phyloP scores from a whole-genome alignment of 2,888 invertebrate genomes.

The Rotaria sp. region DNA sequence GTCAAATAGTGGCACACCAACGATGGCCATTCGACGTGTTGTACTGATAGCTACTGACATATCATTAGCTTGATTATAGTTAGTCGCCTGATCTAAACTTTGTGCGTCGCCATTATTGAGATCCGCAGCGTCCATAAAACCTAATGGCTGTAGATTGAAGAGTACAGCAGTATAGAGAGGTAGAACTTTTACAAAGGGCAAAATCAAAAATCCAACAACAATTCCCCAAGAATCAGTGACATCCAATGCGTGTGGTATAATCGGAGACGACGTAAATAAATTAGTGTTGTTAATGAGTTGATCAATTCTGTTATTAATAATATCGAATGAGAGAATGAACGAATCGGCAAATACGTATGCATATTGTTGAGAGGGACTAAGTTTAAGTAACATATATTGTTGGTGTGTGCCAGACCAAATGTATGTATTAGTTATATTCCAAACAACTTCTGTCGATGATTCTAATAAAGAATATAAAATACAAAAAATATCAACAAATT shows the following conservation, averaged over 20 bases:
- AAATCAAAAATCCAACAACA: too few species aligned
- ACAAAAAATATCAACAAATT: not conserved
- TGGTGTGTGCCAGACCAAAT: not conserved
- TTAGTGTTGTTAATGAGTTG: not conserved
- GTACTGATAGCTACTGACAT: not conserved
- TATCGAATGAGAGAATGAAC: not conserved
- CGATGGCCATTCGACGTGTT: not conserved
- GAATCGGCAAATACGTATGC: not conserved
- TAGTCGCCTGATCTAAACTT: not conserved
- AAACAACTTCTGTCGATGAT: not conserved
- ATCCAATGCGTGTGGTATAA: not conserved
- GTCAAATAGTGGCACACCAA: not conserved
- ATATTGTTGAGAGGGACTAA: not conserved
- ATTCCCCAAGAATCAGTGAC: not conserved
- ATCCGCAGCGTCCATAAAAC: too few species aligned
- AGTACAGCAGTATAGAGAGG: not conserved
- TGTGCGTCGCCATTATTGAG: too few species aligned
- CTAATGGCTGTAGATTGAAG: not conserved
- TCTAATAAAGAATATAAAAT: not conserved
- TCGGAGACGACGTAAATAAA: too few species aligned
- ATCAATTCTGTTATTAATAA: not conserved
- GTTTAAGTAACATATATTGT: not conserved
- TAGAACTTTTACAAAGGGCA: too few species aligned
- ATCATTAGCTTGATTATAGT: not conserved
- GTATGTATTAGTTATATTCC: not conserved